Conservation (phyloP, 2,113 vertebrate species). For the Octodon degus region DNA sequence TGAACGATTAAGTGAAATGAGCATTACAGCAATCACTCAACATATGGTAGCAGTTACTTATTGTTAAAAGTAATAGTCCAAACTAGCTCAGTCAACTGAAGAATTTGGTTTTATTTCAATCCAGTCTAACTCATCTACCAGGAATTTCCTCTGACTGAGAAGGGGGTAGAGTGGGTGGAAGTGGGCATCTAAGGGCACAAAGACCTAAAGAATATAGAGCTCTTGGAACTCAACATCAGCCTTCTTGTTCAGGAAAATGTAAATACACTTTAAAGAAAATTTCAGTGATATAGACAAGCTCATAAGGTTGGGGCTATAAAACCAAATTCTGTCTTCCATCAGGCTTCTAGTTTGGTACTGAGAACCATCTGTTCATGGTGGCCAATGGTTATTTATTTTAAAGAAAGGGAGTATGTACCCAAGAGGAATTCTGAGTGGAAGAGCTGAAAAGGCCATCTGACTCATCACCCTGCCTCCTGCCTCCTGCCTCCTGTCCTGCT, state of each 20-base stretch:
- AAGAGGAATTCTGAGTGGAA: background rate
- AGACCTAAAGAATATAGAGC: background rate
- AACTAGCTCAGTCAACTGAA: slow-evolving; percentile 18
- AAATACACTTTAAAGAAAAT: background rate
- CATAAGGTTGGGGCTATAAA: background rate
- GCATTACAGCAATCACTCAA: background rate
- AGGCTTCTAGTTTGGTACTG: background rate
- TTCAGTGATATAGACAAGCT: background rate
- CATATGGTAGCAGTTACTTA: slow-evolving; percentile 23
- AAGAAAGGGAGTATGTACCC: background rate
- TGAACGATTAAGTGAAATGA: slow-evolving; percentile 37
- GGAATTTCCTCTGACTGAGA: background rate
- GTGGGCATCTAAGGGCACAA: background rate
- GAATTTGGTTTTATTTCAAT: slow-evolving; percentile 2
- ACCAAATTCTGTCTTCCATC: background rate
- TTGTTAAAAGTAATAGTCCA: background rate
- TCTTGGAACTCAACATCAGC: background rate
- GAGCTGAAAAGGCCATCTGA: background rate
- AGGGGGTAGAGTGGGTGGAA: background rate
- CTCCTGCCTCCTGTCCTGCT: background rate
- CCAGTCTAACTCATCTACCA: background rate
- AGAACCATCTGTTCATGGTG: background rate
- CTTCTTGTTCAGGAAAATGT: background rate
- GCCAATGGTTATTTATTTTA: background rate
- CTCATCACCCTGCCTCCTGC: background rate